Evolutionary conservation across 2,113 vertebrate species (phyloP).

Genomic region (Amphiprion ocellaris): DNA sequence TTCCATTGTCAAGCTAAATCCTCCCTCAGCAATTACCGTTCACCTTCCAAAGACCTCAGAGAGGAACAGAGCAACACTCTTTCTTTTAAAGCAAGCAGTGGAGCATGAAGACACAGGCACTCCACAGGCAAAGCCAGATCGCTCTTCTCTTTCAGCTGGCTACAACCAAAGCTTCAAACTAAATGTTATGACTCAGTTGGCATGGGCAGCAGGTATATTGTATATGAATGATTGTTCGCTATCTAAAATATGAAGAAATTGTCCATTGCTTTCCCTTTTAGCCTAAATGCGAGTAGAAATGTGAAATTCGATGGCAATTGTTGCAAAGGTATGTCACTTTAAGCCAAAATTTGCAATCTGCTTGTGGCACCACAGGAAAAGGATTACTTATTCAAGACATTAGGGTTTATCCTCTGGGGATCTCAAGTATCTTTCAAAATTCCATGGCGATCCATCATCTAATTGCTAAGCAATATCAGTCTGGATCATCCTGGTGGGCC

Average conservation of each 20-base stretch:
- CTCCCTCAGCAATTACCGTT: slow-evolving; percentile 81
- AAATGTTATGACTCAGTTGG: slow-evolving; percentile 18
- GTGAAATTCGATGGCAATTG: background rate
- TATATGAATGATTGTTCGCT: background rate
- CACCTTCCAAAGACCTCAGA: slow-evolving; percentile 81
- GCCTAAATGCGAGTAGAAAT: background rate
- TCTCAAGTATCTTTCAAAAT: background rate
- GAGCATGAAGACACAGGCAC: slow-evolving; percentile 74
- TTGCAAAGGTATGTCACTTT: no score
- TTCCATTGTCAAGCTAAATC: slow-evolving; percentile 76
- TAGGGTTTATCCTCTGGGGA: background rate
- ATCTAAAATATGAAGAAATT: slow-evolving; percentile 8
- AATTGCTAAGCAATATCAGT: no score
- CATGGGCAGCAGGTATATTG: background rate
- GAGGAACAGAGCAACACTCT: slow-evolving; percentile 71
- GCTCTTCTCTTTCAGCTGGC: slow-evolving; percentile 38
- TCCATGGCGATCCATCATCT: background rate
- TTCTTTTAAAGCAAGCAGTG: slow-evolving; percentile 73
- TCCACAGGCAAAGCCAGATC: slow-evolving; percentile 41
- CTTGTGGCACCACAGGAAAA: no score
- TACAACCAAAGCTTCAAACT: slow-evolving; percentile 19
- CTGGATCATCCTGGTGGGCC: no score
- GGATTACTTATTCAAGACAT: no score
- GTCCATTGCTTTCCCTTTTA: background rate
- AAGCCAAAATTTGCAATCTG: no score